These are phyloP conservation scores for Ianthella basta DNA, from an alignment of 37 sponge, comb jelly and placozoan genomes.

Conservation along the genomic window DNA sequence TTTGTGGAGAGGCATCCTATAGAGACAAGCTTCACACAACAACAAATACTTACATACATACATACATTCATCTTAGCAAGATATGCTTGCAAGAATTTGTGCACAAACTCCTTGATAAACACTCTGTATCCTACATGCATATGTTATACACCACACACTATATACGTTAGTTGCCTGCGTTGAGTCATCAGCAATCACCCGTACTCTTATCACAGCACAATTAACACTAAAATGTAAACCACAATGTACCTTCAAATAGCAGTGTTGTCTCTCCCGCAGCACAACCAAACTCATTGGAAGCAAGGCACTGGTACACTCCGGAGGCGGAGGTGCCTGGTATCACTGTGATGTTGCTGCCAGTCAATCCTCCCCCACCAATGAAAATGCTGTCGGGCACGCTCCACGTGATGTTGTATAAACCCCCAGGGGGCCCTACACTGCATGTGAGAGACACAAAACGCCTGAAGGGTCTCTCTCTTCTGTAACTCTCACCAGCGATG, in stretches of 20 bases:
- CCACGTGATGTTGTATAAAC: conserved; percentile 13
- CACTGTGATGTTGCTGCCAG: not conserved
- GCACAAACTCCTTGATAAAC: no score
- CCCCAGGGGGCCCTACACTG: not conserved
- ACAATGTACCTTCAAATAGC: no score
- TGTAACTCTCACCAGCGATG: not conserved
- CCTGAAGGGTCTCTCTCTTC: not conserved
- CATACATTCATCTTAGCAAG: no score
- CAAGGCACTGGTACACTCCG: conserved; percentile 15
- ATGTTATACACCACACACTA: no score
- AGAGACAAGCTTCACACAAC: no score
- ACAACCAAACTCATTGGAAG: not conserved
- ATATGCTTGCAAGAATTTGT: no score
- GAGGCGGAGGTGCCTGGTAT: not conserved
- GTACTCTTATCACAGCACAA: no score
- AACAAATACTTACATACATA: not conserved
- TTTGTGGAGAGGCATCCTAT: no score
- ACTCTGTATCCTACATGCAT: no score
- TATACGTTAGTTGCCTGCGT: no score
- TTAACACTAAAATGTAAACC: no score
- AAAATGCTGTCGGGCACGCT: not conserved
- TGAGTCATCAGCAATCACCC: no score
- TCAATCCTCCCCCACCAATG: not conserved
- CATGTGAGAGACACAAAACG: not conserved
- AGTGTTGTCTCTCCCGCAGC: not conserved